Evolutionary conservation across 2,797 vertebrate species (phyloP), one percentile per base, ranked within the genome.

Genomic region (Clarias fuscus): DNA sequence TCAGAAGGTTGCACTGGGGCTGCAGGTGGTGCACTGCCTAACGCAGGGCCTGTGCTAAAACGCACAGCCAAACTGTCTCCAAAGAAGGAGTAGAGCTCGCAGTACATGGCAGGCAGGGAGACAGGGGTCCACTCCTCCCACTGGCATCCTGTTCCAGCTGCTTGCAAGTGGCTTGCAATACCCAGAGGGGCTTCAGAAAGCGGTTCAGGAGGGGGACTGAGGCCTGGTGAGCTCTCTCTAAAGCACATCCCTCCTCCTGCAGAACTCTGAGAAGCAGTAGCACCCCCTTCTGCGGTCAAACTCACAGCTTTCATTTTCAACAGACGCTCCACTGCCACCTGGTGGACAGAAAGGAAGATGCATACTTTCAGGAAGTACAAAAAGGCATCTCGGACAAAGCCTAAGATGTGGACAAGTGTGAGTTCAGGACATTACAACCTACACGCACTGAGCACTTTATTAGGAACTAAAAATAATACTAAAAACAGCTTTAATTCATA

Each of bases 241-340:
- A 88, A 89, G 24, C 88, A 93, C 84, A 59, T 85, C 53, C 84
- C 89, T 15, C 89, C 91, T 2, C 4, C 78, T 2, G 22, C 87
- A 0, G 92, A 91, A 43, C 91, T 91, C 0, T 84, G 67, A 76
- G 84, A 90, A 65, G 82, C 79, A 0, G 67, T 27, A 8, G 85
- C 1, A 17, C 11, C 84, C 2, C 93, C 91, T 20, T 94, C 93
- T 48, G 91, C 91, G 13, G 93, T 92, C 89, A 94, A 91, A 88
- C 94, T 95, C 84, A 94, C 89, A 0, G 96, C 96, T 89, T 98
- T 98, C 96, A 97, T 97, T 93, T 98, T 98, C 80, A 99, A 92
- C 77, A 99, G 91, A 1, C 97, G 96, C 91, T 99, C 98, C 1
- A 98, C 97, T 0, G 97, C 98, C 92, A 98, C 97, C 98, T 98